These are phyloP conservation scores for Xestia ashworthii DNA, from an alignment of 2,888 invertebrate genomes.

Conservation along the genomic window DNA sequence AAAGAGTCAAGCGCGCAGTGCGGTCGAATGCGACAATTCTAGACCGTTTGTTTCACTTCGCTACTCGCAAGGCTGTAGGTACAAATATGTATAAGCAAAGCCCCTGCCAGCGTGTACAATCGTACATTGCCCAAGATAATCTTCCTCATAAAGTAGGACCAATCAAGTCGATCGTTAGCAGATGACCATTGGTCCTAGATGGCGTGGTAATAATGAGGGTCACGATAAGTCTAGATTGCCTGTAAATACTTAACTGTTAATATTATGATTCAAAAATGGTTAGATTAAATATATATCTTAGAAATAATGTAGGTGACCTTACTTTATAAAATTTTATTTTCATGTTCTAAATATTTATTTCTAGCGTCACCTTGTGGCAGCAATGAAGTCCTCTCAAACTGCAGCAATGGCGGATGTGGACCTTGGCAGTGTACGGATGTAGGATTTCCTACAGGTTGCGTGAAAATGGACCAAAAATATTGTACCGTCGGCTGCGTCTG, in stretches of 20 bases:
- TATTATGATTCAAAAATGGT: too few species aligned
- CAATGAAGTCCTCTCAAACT: constrained; percentile 47
- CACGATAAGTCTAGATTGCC: too few species aligned
- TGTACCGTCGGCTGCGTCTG: constrained; percentile 65
- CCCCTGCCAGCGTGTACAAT: neutral
- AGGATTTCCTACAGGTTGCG: constrained; percentile 58
- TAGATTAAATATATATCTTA: too few species aligned
- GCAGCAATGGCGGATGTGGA: constrained; percentile 65
- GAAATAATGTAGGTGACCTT: too few species aligned
- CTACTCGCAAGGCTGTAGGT: neutral
- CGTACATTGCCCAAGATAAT: neutral
- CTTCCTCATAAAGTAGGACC: neutral
- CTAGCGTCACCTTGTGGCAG: constrained; percentile 45
- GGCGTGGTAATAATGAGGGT: neutral
- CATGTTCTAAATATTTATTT: neutral
- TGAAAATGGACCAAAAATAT: constrained; percentile 54
- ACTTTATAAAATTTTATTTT: neutral
- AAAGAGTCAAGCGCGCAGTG: neutral
- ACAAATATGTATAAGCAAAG: too few species aligned
- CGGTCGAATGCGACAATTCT: neutral
- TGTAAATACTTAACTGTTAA: too few species aligned
- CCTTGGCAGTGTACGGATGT: constrained; percentile 71
- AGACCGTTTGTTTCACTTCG: neutral
- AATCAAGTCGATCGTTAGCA: neutral
- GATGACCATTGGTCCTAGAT: too few species aligned